These are phyloP conservation scores for Salminus brasiliensis DNA, from an alignment of 2,113 vertebrate genomes.

Conservation along the genomic window DNA sequence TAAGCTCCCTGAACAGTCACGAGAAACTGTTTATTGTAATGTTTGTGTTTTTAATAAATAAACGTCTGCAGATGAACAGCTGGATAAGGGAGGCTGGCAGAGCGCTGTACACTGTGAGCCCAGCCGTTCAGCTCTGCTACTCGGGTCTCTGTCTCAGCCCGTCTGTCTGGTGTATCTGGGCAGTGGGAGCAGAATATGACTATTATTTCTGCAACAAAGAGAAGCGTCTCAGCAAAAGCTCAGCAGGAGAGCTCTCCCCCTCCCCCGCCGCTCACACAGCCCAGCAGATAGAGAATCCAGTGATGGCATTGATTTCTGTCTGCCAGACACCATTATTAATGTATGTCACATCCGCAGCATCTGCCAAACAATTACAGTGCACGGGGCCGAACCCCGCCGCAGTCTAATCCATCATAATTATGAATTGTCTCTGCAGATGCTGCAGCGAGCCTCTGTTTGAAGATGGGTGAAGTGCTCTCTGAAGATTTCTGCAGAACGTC, in stretches of 20 bases:
- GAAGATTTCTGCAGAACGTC: constrained; percentile 75
- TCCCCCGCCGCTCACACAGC: constrained; percentile 12
- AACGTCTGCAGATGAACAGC: too few relatives aligned
- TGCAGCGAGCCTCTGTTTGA: constrained; percentile 67
- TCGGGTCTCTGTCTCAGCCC: neutral
- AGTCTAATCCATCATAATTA: constrained; percentile 91
- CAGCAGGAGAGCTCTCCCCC: neutral
- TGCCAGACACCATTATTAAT: constrained; percentile 79
- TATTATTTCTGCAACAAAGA: neutral
- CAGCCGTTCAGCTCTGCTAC: neutral
- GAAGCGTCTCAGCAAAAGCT: neutral
- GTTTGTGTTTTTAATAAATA: neutral
- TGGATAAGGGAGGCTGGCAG: too few relatives aligned
- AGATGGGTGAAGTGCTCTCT: constrained; percentile 58
- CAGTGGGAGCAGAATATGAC: neutral
- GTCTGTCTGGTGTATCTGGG: neutral
- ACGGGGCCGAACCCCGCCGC: constrained; percentile 78
- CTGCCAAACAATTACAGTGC: constrained; percentile 84
- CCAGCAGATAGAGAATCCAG: constrained; percentile 49
- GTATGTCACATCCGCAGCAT: constrained; percentile 83
- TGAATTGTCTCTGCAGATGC: constrained; percentile 80
- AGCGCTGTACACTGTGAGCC: too few relatives aligned
- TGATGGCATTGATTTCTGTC: constrained; percentile 62
- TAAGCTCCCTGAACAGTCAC: neutral
- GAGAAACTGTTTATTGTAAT: too few relatives aligned